A percentile compares a stretch with the other conserved stretches of the same genome.
Evolutionary conservation across 2,113 vertebrate genomes (phyloP).

Genomic region (Delphinapterus leucas): DNA sequence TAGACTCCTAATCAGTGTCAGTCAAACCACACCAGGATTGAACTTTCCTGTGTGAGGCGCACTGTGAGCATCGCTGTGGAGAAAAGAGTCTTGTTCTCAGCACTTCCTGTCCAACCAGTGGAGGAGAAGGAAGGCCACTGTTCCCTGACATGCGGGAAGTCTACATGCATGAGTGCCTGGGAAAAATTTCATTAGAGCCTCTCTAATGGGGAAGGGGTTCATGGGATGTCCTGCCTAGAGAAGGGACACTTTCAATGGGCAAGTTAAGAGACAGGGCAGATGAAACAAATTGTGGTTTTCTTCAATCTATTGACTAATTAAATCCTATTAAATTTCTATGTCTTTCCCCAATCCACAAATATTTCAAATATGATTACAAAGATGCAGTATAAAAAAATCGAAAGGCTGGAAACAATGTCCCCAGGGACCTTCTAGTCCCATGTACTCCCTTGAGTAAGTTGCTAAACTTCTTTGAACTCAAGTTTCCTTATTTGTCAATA

Average conservation of each 20-base stretch:
- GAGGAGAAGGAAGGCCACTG: neutral
- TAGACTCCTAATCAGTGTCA: neutral
- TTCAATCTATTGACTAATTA: neutral
- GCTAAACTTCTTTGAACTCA: neutral
- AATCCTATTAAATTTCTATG: neutral
- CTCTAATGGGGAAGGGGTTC: neutral
- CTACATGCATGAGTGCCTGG: fast-evolving
- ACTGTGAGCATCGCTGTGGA: neutral
- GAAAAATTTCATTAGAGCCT: neutral
- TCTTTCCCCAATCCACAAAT: neutral
- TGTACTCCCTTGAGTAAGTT: neutral
- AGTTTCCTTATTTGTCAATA: neutral
- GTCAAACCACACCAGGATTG: neutral
- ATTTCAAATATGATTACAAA: neutral
- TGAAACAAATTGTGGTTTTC: neutral
- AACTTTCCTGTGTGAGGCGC: neutral
- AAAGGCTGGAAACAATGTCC: neutral
- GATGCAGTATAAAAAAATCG: neutral
- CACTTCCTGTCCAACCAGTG: neutral
- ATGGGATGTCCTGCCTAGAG: neutral
- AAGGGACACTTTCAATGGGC: neutral
- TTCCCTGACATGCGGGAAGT: neutral
- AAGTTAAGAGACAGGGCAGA: neutral
- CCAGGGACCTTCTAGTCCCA: neutral
- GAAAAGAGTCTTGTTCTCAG: neutral